Base-by-base conservation (phyloP, 2,888 invertebrate species). In the Patella depressa region DNA sequence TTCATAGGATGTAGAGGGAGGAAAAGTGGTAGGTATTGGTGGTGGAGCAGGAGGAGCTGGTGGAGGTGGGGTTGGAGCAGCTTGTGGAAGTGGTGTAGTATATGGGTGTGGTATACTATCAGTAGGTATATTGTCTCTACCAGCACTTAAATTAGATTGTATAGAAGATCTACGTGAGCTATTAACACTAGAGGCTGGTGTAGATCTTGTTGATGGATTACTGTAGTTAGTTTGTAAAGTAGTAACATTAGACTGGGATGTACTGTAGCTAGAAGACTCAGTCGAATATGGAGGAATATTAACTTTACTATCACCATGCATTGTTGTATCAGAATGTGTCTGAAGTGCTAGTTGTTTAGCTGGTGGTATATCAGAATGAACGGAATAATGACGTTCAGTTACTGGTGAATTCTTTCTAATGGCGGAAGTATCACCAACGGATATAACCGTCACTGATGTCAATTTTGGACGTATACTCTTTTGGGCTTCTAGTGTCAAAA, bases 361-460 rank as follows among this genome's bases (percentile, higher is more conserved):
- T 54, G 81, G 69, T 19, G 82, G 81, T 69, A 78, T 80, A 65
- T 82, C 79, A 29, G 83, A 79, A 29, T 78, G 76, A 11, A 80
- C 73, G 3, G 80, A 74, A 73, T 73, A 81, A 29, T 75, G 77
- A 19, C 80, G 80, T 7, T 80, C 59, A 19, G 71, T 75, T 55
- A 75, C 57, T 65, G 69, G 77, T 12, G 75, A 72, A 0, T 69
- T 70, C 19, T 71, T 78, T 71, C 76, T 76, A 71, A 45, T 77
- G 19, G 75, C 78, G 5, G 72, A 73, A 24, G 81, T 83, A 45
- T 80, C 85, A 53, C 84, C 85, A n/a, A 87, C 83, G 54, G 87
- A 83, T 53, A 88, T 87, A 17, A 88, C 85, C 9, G 88, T 88
- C 4, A 88, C 86, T 15, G 85, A 81, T 73, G 84, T 72, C 76